Evolutionary conservation across 2,888 invertebrate species (phyloP).

Genomic region (Tiliacea citrago): DNA sequence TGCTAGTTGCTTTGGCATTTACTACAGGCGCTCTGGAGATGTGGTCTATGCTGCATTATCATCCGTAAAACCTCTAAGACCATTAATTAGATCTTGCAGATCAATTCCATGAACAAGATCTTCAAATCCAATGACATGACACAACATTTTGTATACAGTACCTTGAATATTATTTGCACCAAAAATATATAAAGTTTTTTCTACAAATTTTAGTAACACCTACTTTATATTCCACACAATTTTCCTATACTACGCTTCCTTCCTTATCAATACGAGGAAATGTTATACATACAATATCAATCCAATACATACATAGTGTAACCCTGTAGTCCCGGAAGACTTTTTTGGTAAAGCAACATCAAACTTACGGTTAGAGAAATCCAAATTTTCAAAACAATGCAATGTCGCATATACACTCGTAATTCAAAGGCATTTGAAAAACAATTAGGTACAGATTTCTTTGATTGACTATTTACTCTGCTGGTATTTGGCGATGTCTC

Average conservation of each 20-base stretch:
- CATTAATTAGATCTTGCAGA: neutral
- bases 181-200: conserved; percentile 33
- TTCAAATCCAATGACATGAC: neutral
- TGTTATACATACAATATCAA: conserved; percentile 37
- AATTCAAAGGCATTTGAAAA: no score
- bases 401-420: no score
- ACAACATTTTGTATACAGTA: neutral
- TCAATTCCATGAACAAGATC: neutral
- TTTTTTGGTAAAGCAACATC: neutral
- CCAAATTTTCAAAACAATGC: neutral
- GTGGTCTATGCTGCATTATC: neutral
- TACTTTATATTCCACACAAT: conserved; percentile 59
- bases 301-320: conserved; percentile 11
- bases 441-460: no score
- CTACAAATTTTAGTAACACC: conserved; percentile 37
- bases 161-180: neutral
- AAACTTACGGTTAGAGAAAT: neutral
- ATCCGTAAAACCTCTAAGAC: neutral
- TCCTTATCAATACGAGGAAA: conserved; percentile 44
- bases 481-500: no score
- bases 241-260: conserved; percentile 41
- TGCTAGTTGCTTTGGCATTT: conserved; percentile 9
- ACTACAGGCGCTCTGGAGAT: neutral
- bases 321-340: conserved; percentile 5
- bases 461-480: no score